These are phyloP conservation scores for Falcaria lacertinaria DNA, from an alignment of 2,888 invertebrate species.

Conservation along the genomic window DNA sequence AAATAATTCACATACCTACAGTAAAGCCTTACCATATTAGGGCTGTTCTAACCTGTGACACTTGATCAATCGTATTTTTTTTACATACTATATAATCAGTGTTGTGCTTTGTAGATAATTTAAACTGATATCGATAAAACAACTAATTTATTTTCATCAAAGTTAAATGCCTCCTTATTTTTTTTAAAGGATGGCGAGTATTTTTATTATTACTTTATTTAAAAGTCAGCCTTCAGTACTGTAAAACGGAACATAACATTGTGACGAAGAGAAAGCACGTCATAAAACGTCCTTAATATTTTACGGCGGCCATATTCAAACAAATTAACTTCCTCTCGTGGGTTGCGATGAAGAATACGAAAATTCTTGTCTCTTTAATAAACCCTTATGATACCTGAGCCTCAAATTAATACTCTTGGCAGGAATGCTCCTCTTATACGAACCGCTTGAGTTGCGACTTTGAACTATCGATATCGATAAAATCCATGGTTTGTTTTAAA, in stretches of 20 bases:
- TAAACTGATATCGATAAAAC: too few relatives aligned
- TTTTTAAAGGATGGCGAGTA: not conserved
- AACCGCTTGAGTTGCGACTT: slow-evolving; percentile 24
- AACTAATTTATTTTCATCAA: not conserved
- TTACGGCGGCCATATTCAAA: slow-evolving; percentile 21
- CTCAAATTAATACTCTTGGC: slow-evolving; percentile 47
- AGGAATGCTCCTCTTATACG: slow-evolving; percentile 26
- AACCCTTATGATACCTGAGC: slow-evolving; percentile 45
- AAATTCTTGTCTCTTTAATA: slow-evolving; percentile 58
- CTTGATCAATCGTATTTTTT: too few relatives aligned
- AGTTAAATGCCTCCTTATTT: not conserved
- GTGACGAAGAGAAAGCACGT: slow-evolving; percentile 2
- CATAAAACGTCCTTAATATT: slow-evolving; percentile 28
- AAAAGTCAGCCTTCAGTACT: not conserved
- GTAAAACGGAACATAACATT: not conserved
- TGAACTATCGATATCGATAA: slow-evolving; percentile 20
- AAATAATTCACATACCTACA: too few relatives aligned
- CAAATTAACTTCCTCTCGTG: slow-evolving; percentile 38
- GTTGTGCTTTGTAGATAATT: too few relatives aligned
- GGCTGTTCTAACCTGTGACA: too few relatives aligned
- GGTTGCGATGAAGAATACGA: slow-evolving; percentile 34
- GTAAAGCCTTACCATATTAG: too few relatives aligned
- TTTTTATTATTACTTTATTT: not conserved
- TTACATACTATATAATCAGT: too few relatives aligned
- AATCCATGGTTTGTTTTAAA: not conserved